A percentile compares a stretch with the other conserved stretches of the same genome.
Evolutionary conservation across 2,888 invertebrate species (phyloP).

Genomic region (Andrena trimmerana): DNA sequence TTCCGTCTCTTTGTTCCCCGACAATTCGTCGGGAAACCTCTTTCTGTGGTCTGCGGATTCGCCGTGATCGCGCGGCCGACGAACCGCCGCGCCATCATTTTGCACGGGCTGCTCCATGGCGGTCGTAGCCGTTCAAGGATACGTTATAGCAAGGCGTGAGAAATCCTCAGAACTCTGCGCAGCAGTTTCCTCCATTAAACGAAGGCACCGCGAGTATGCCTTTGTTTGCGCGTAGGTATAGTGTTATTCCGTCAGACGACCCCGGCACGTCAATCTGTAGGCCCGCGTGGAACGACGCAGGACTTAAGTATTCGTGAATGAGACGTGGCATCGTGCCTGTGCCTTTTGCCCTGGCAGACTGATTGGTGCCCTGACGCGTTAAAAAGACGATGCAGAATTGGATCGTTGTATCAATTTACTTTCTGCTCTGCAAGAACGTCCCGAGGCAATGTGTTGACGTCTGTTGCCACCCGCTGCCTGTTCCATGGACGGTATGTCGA

Average conservation of each 20-base stretch:
- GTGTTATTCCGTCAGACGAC: not conserved
- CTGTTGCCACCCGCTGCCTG: not conserved
- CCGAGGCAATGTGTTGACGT: not conserved
- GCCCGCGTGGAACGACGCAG: not conserved
- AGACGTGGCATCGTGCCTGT: not conserved
- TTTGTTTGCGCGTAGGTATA: not conserved
- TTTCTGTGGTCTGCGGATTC: conserved; percentile 44
- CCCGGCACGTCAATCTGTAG: not conserved
- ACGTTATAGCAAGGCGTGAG: conserved; percentile 12
- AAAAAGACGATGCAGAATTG: not conserved
- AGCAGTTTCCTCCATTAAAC: not conserved
- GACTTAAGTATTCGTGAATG: conserved; percentile 1
- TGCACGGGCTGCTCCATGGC: conserved; percentile 13
- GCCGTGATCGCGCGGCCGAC: conserved; percentile 28
- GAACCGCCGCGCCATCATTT: conserved; percentile 37
- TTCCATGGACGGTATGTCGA: not conserved
- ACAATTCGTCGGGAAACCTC: conserved; percentile 68
- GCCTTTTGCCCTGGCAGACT: conserved; percentile 20
- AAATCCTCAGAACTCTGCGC: conserved; percentile 9
- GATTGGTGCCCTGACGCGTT: conserved; percentile 16
- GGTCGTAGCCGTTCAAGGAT: conserved; percentile 30
- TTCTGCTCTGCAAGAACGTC: not conserved
- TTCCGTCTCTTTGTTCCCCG: conserved; percentile 69
- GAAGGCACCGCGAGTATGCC: not conserved
- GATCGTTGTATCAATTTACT: conserved; percentile 20